Evolutionary conservation across 2,113 vertebrate species (phyloP), one percentile per base, ranked within the genome.

Genomic region (Gallinago paraguaiae): DNA sequence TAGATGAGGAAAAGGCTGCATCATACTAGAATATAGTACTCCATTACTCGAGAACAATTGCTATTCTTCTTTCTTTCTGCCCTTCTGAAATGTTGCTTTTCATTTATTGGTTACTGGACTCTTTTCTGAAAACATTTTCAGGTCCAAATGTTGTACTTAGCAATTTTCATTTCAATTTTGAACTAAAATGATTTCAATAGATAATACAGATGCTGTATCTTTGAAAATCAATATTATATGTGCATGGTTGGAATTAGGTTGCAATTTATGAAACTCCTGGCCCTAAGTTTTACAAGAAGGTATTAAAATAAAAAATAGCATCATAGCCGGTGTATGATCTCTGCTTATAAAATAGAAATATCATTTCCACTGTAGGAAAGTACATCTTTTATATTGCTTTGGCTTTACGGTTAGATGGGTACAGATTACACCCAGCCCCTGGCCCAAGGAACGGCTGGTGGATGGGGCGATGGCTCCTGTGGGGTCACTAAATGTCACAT

Each of bases 261-360:
- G 37, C 61, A 87, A 88, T 86, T 78, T 91, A 81, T 90, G 63
- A 81, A 90, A 56, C 59, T 83, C 68, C 60, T 25, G 37, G 22
- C 37, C 37, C 48, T 77, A 61, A 88, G 56, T 86, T 93, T 95
- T 91, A 95, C 60, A 86, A 86, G 68, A 57, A 56, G 31, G 10
- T 31, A 94, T 88, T 88, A 93, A 93, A 93, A 76, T 88, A 91
- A 93, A 96, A 95, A 86, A 77, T 48, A 86, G 86, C 50, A 87
- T 93, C 74, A 83, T 31, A 90, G 65, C 28, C 53, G 82, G 74
- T 60, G 41, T n/a, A 63, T 81, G 78, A 92, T 89, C 69, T 86
- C 68, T 91, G 60, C 45, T 91, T 79, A 84, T 88, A 72, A 90
- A 95, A 81, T 1, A 87, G 69, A 88, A 91, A 93, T 72, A 92